Conservation (phyloP, 2,113 vertebrate genomes). For the Oceanodroma tethys region DNA sequence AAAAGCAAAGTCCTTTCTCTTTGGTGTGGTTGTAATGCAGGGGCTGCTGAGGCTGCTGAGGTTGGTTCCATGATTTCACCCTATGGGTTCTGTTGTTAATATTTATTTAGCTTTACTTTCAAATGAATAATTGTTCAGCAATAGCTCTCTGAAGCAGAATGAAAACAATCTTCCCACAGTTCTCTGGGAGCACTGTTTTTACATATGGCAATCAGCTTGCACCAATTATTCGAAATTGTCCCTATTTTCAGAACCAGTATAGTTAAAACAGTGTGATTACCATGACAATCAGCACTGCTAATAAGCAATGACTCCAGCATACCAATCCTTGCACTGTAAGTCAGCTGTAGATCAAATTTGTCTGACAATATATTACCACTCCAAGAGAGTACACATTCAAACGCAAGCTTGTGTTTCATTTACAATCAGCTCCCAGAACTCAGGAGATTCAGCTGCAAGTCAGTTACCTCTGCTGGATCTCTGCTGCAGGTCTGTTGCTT, state of each 20-base stretch:
- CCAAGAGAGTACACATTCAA: neutral
- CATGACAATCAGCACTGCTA: neutral
- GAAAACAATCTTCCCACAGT: neutral
- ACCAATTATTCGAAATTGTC: neutral
- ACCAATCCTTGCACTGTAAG: neutral
- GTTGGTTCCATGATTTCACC: neutral
- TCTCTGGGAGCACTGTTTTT: neutral
- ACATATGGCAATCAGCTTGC: neutral
- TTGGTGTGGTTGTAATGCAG: neutral
- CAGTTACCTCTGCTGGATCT: neutral
- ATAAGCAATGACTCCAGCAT: neutral
- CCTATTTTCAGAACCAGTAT: neutral
- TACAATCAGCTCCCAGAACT: neutral
- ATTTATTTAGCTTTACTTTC: neutral
- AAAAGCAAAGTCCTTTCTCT: neutral
- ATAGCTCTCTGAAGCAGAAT: neutral
- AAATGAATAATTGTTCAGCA: neutral
- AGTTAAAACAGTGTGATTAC: neutral
- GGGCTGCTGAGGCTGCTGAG: neutral
- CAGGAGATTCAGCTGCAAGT: neutral
- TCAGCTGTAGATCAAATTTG: neutral
- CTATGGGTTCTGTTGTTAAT: neutral
- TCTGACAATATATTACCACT: neutral
- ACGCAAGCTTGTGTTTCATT: neutral
- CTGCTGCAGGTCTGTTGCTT: fast-evolving